phyloP scores from a whole-genome alignment of 1,140 invertebrate species.

The Panulirus ornatus region DNA sequence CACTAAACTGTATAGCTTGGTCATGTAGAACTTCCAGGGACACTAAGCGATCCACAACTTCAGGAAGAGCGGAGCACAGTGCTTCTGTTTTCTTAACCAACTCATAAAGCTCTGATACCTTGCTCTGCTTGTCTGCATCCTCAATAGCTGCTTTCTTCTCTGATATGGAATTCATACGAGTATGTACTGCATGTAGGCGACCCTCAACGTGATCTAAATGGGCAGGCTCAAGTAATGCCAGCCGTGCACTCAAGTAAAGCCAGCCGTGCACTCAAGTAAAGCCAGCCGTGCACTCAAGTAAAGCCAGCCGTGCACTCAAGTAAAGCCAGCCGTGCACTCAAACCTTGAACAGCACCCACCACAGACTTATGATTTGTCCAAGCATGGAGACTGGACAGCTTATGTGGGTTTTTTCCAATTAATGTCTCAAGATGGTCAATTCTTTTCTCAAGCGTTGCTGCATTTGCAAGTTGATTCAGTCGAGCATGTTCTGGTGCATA shows the following conservation, averaged over 20 bases:
- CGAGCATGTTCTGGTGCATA: conserved; percentile 83
- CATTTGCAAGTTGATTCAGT: conserved; percentile 85
- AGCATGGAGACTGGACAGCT: conserved; percentile 78
- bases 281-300: too few relatives aligned
- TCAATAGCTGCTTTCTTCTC: conserved; percentile 84
- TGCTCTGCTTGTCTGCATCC: conserved; percentile 88
- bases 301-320: too few relatives aligned
- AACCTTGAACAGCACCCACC: conserved; percentile 85
- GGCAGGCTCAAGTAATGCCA: conserved; percentile 87
- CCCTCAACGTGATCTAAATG: conserved; percentile 91
- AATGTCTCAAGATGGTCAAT: conserved; percentile 87
- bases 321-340: too few relatives aligned
- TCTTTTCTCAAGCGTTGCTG: conserved; percentile 86
- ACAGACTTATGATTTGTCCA: conserved; percentile 79
- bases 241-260: conserved; percentile 87
- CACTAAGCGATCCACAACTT: conserved; percentile 90
- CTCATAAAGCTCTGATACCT: conserved; percentile 92
- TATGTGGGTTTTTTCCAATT: conserved; percentile 83
- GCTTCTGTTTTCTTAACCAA: conserved; percentile 90
- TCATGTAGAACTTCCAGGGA: conserved; percentile 91
- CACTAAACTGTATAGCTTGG: conserved; percentile 92
- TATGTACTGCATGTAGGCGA: conserved; percentile 84
- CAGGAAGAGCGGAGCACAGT: conserved; percentile 86
- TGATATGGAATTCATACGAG: conserved; percentile 87
- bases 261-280: too few relatives aligned